phyloP scores from a whole-genome alignment of 2,888 invertebrate species.

The Drosophila infuscata region DNA sequence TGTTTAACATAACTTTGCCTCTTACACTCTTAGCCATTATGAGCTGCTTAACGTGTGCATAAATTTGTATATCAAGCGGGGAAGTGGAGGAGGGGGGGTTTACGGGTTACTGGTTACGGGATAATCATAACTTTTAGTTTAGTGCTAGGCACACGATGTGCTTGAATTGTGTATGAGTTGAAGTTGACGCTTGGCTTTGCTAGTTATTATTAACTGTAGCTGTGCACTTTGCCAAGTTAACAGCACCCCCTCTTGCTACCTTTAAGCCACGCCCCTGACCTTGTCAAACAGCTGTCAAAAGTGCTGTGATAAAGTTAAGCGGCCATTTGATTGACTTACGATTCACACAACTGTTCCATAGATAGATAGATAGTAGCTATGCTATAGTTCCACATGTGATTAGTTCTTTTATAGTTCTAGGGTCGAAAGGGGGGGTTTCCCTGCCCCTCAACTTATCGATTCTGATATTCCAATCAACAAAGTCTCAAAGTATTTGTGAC shows the following conservation, averaged over 20 bases:
- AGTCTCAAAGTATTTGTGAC: not conserved
- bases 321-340: constrained; percentile 49
- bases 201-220: not conserved
- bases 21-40: constrained; percentile 52
- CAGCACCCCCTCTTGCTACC: not conserved
- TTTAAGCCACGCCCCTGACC: not conserved
- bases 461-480: constrained; percentile 23
- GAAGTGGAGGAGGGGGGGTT: not conserved
- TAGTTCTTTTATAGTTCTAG: not conserved
- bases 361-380: constrained; percentile 15
- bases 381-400: not conserved
- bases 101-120: not conserved
- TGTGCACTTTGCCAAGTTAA: not conserved
- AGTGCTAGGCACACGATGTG: constrained; percentile 62
- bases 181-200: constrained; percentile 21
- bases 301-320: constrained; percentile 19
- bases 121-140: constrained; percentile 54
- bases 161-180: constrained; percentile 5
- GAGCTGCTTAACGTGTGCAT: constrained; percentile 66
- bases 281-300: constrained; percentile 24
- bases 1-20: constrained; percentile 33
- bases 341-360: constrained; percentile 14
- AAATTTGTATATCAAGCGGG: constrained; percentile 43
- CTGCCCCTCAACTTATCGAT: constrained; percentile 9
- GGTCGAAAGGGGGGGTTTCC: not conserved